Evolutionary conservation across 2,113 vertebrate species (phyloP).

Genomic region (Entomyzon cyanotis): DNA sequence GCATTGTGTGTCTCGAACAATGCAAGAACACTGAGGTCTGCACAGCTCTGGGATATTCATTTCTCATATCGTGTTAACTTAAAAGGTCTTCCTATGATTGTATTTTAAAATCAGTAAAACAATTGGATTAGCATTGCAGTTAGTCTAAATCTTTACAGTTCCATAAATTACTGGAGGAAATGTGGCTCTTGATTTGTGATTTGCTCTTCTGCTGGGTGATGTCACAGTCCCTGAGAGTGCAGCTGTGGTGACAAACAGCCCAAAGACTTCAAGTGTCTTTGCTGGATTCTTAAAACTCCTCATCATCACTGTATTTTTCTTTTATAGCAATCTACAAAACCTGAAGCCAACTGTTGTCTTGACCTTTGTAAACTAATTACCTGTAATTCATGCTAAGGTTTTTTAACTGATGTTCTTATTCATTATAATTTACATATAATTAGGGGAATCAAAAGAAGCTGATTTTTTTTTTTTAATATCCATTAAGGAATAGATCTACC

Average conservation of each 20-base stretch:
- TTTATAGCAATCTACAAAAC: not conserved
- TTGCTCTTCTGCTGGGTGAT: not conserved
- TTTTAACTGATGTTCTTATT: not conserved
- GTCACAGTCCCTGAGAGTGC: not conserved
- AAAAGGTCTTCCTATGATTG: not conserved
- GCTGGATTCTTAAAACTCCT: not conserved
- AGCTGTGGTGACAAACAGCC: not conserved
- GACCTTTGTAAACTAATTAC: not conserved
- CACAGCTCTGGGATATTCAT: accelerated
- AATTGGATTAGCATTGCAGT: not conserved
- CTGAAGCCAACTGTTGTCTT: not conserved
- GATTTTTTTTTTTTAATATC: not conserved
- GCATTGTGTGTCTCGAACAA: not conserved
- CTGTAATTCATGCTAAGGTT: not conserved
- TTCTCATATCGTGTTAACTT: not conserved
- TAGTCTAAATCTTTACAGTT: not conserved
- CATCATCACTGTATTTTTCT: not conserved
- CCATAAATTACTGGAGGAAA: not conserved
- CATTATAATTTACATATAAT: not conserved
- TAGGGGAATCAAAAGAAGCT: not conserved
- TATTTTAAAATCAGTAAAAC: not conserved
- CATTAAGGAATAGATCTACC: not conserved
- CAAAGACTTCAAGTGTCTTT: not conserved
- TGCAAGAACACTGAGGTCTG: not conserved
- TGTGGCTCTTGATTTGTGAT: not conserved